Evolutionary conservation across 2,113 vertebrate species (phyloP), one percentile per base, ranked within the genome.

Genomic region (Bos indicus): DNA sequence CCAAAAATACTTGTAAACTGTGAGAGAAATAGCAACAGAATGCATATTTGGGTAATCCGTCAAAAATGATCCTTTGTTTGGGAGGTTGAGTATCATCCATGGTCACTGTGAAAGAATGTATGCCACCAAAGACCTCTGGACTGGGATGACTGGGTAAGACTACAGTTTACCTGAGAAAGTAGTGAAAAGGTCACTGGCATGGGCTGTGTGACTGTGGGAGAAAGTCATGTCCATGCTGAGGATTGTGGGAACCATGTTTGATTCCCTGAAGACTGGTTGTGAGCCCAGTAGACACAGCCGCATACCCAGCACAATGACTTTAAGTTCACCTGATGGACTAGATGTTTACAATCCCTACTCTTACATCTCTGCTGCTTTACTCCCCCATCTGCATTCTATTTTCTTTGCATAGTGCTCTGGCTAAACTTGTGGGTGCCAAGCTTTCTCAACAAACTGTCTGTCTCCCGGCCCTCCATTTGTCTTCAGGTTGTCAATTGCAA

Each of bases 371-470:
- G 23, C 78, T 91, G 21, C 40, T 51, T 97, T 78, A 48, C 71
- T 93, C 16, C 17, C 17, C 84, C 97, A 96, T 98, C 98, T 98
- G 97, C 46, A 52, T 97, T 92, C 88, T 92, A 97, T 98, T 98
- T 98, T 87, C 94, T 67, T 84, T 91, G 57, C 80, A 94, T 4
- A 25, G 23, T 51, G 46, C 56, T 93, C 86, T 77, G 96, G 78
- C 82, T 96, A 89, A 64, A 97, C n/a, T 83, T 0, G 8, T 92
- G 88, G 85, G 71, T 94, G 94, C 88, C 97, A 97, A 95, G 89
- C 67, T 96, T 97, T 95, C 91, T 97, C 89, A 96, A 94, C 25
- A 28, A 90, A 57, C 87, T 98, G 93, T 97, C 97, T 95, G 74
- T 98, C 96, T 97, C 93, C 88, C 23, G 48, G 91, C 33, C 67